These are phyloP conservation scores for Lordiphosa mommai DNA, from an alignment of 1,140 invertebrate species.

Conservation along the genomic window DNA sequence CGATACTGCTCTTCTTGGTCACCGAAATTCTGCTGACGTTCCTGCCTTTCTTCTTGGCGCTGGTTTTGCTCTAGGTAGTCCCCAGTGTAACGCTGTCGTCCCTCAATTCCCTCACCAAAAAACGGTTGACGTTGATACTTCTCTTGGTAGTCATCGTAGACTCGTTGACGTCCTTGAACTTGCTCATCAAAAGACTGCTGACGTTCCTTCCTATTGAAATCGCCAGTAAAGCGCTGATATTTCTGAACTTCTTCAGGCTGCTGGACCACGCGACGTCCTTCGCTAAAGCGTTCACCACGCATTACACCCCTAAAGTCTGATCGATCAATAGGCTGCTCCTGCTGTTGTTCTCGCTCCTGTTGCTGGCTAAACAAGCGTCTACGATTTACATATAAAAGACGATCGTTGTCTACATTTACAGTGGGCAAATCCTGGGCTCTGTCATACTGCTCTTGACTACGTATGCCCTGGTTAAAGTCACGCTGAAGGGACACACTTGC, in stretches of 20 bases:
- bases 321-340: conserved; percentile 11
- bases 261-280: conserved; percentile 26
- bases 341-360: conserved; percentile 3
- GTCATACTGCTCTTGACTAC: background rate
- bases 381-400: conserved; percentile 32
- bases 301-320: conserved; percentile 15
- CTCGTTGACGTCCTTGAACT: too few relatives aligned
- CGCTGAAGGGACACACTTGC: conserved; percentile 36
- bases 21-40: background rate
- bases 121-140: background rate
- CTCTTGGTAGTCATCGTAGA: too few relatives aligned
- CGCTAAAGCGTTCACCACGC: conserved; percentile 31
- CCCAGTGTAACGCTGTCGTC: too few relatives aligned
- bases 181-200: too few relatives aligned
- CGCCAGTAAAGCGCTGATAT: background rate
- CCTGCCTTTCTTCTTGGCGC: background rate
- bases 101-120: background rate
- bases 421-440: conserved; percentile 28
- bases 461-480: conserved; percentile 14
- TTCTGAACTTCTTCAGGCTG: conserved; percentile 13
- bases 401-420: conserved; percentile 29
- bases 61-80: too few relatives aligned
- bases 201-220: too few relatives aligned
- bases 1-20: too few relatives aligned
- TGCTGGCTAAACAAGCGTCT: conserved; percentile 24